Evolutionary conservation across 2,113 vertebrate species (phyloP), one percentile per base, ranked within the genome.

Genomic region (Chlorodrepanis virens): DNA sequence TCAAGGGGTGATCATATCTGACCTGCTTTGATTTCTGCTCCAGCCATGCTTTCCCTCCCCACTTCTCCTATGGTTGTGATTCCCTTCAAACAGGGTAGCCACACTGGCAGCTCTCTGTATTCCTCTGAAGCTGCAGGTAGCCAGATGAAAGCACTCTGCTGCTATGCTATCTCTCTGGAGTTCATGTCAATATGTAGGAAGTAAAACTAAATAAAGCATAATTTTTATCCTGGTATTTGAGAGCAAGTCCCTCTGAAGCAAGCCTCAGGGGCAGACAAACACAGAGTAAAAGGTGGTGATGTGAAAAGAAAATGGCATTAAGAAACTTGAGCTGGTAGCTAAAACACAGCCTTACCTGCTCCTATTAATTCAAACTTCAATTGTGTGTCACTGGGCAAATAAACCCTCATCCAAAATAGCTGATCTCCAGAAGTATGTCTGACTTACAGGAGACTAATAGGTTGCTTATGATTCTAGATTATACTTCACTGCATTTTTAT

Each of bases 381-480:
- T 49, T 83, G 15, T 70, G 6, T 65, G 33, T 75, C 61, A 56
- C 20, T 49, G 47, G 56, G 44, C 57, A 94, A 85, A 87, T 54
- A 77, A 91, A 72, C 28, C 8, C 29, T 13, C 28, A 83, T 81
- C 72, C 31, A 49, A 17, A 93, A 35, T 0, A 78, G 44, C 47
- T 39, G 49, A 60, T 79, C 63, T 89, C 70, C 50, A 93, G 78
- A 65, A 80, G 10, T 27, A 12, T 45, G 64, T 33, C 72, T 89
- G 75, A 68, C 75, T 89, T 91, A 23, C 4, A 29, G 60, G 40
- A 87, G 76, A 52, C 80, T 50, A 92, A 85, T 27, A 56, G 29
- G 9, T 90, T 93, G 83, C 68, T 83, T 90, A 28, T 16, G 72
- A 83, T 90, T 94, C 75, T 86, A 90, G 92, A 92, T 92, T 90